Conservation (phyloP, 30 jellyfish, hydroid and myxozoan species). For the Aurelia coerulea region DNA sequence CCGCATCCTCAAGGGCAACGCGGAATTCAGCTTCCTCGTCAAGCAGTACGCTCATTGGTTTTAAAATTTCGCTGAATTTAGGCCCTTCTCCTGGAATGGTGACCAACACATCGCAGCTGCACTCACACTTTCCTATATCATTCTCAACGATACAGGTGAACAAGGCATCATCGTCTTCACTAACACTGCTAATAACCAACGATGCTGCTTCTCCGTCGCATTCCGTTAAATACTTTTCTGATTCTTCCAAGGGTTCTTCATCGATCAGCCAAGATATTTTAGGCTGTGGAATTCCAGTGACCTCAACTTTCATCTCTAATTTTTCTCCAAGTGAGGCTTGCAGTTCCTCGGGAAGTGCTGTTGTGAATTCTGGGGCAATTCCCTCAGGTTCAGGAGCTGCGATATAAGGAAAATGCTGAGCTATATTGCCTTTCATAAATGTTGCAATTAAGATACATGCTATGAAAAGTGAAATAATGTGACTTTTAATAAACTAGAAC, state of each 20-base stretch:
- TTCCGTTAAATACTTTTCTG: conserved; percentile 30
- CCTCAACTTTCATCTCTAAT: conserved; percentile 56
- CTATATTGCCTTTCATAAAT: no score
- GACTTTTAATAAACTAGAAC: no score
- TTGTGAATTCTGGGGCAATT: conserved; percentile 41
- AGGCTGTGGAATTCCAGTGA: conserved; percentile 86
- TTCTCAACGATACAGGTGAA: conserved; percentile 84
- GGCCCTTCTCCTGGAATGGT: conserved; percentile 77
- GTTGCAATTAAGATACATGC: no score
- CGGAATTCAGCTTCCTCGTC: conserved; percentile 71
- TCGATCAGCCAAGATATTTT: conserved; percentile 78
- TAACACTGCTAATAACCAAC: conserved; percentile 46
- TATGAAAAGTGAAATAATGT: no score
- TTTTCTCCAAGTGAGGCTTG: conserved; percentile 54
- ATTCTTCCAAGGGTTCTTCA: conserved; percentile 49
- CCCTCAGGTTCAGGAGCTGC: conserved; percentile 21
- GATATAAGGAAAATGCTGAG: background rate
- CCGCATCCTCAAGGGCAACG: conserved; percentile 65
- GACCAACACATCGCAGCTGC: conserved; percentile 64
- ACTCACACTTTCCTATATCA: conserved; percentile 54
- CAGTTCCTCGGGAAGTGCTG: conserved; percentile 72
- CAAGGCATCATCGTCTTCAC: conserved; percentile 78
- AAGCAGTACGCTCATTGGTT: conserved; percentile 51
- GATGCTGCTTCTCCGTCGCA: conserved; percentile 53
- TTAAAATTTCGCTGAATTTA: conserved; percentile 56